Evolutionary conservation across 2,797 vertebrate species (phyloP).

Genomic region (Chrosomus eos): DNA sequence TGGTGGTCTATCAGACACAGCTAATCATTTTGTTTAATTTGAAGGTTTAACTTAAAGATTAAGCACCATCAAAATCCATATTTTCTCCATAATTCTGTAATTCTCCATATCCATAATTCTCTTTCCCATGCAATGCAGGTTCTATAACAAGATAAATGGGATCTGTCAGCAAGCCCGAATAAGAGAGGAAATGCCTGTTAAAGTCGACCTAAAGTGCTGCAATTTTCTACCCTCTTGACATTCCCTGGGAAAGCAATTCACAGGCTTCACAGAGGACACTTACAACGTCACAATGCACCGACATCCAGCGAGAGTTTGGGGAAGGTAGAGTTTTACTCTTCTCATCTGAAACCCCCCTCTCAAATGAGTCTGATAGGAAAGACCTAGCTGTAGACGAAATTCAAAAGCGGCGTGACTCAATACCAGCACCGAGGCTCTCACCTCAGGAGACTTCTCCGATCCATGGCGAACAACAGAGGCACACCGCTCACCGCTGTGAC

Average conservation of each 20-base stretch:
- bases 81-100: conserved; percentile 6
- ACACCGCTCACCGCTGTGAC: conserved; percentile 68
- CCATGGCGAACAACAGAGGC: conserved; percentile 65
- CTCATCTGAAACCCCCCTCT: conserved; percentile 42
- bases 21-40: neutral
- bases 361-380: conserved; percentile 62
- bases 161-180: conserved; percentile 51
- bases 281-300: conserved; percentile 50
- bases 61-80: neutral
- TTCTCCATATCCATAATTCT: conserved; percentile 52
- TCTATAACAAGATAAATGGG: conserved; percentile 60
- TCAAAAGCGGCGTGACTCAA: conserved; percentile 73
- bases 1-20: neutral
- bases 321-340: conserved; percentile 51
- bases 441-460: conserved; percentile 71
- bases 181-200: conserved; percentile 57
- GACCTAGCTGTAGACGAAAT: conserved; percentile 64
- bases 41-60: neutral
- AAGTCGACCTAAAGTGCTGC: conserved; percentile 65
- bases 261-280: conserved; percentile 51
- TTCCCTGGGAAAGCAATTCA: conserved; percentile 58
- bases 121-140: conserved; percentile 63
- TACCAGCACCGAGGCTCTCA: conserved; percentile 64
- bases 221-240: conserved; percentile 58
- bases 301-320: conserved; percentile 62